Conservation (phyloP, 2,113 vertebrate genomes). For the Brachypteracias leptosomus region DNA sequence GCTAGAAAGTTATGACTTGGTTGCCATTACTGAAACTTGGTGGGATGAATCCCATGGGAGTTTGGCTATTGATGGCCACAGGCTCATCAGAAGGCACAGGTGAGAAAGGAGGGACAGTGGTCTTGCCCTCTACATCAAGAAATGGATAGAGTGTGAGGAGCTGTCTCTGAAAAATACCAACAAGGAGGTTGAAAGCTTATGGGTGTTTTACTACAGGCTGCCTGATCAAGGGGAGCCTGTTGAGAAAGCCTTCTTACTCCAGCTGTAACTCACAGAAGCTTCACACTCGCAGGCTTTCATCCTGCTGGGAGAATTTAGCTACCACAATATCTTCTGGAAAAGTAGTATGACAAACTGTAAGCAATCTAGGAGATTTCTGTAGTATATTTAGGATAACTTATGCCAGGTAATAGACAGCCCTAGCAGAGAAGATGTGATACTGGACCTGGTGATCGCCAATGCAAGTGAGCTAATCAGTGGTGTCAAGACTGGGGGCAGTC, state of each 20-base stretch:
- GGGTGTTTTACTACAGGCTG: background rate
- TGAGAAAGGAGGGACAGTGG: background rate
- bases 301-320: background rate
- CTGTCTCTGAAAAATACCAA: background rate
- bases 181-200: background rate
- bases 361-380: background rate
- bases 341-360: background rate
- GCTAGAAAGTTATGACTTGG: background rate
- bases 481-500: background rate
- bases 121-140: background rate
- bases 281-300: accelerated
- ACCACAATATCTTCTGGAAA: background rate
- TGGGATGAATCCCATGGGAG: background rate
- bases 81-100: background rate
- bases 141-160: background rate
- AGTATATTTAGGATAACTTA: background rate
- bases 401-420: background rate
- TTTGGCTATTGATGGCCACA: background rate
- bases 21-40: background rate
- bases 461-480: accelerated
- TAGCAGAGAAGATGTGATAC: background rate
- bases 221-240: background rate
- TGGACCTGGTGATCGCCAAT: no score
- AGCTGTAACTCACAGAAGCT: background rate
- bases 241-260: background rate